phyloP scores from a whole-genome alignment of 2,113 vertebrate genomes.

The Apteryx owenii region DNA sequence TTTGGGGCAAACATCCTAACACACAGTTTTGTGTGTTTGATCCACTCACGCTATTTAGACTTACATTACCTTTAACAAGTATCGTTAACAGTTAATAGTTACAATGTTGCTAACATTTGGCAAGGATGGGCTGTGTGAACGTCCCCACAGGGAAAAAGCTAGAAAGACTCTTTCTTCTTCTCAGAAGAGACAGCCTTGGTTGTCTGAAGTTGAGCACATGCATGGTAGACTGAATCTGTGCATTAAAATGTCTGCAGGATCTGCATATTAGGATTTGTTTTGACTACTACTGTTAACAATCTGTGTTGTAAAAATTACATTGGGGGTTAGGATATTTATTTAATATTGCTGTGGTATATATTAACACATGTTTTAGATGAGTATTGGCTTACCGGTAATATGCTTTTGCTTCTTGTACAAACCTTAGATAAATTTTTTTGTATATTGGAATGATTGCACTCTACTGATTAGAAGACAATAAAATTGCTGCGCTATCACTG shows the following conservation, averaged over 20 bases:
- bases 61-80: not conserved
- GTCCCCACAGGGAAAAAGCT: not conserved
- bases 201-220: not conserved
- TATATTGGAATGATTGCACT: not conserved
- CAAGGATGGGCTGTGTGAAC: not conserved
- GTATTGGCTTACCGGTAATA: not conserved
- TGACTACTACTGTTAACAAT: not conserved
- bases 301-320: not conserved
- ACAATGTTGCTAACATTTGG: not conserved
- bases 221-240: not conserved
- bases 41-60: not conserved
- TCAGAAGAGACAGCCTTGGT: not conserved
- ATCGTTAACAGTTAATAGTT: not conserved
- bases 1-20: not conserved
- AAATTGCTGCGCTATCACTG: not conserved
- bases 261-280: not conserved
- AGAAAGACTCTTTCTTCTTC: not conserved
- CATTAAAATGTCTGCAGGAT: not conserved
- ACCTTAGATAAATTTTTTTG: not conserved
- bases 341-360: not conserved
- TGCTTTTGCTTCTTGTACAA: not conserved
- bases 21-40: not conserved
- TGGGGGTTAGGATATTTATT: not conserved
- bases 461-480: not conserved
- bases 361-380: not conserved